These are phyloP conservation scores for Orchesellides sinensis DNA, from an alignment of 2,888 invertebrate species.

Conservation along the genomic window DNA sequence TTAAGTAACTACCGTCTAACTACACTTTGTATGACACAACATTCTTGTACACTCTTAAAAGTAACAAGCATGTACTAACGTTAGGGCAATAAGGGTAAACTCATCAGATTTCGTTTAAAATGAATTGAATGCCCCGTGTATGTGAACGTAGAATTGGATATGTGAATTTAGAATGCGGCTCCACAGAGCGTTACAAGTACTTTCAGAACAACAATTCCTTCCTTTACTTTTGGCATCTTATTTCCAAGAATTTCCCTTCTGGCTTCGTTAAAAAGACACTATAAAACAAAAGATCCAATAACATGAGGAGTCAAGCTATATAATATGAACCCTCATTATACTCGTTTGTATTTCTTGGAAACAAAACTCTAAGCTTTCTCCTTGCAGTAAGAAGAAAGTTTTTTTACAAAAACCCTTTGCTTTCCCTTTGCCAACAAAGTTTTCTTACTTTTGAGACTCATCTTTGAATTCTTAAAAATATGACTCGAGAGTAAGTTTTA, in stretches of 20 bases:
- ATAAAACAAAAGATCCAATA: neutral
- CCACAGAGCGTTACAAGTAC: no score
- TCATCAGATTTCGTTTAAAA: slow-evolving; percentile 12
- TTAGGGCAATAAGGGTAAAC: neutral
- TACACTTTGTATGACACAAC: no score
- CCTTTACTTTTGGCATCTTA: neutral
- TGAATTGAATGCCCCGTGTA: neutral
- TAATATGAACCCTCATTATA: neutral
- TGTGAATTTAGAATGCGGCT: no score
- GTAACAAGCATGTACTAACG: no score
- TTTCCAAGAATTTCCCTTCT: neutral
- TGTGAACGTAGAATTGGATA: neutral
- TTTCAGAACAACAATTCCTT: neutral
- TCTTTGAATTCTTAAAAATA: no score
- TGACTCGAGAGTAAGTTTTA: no score
- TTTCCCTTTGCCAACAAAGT: neutral
- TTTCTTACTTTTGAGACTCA: no score
- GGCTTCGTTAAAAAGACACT: neutral
- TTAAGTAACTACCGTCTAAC: no score
- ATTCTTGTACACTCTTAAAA: no score
- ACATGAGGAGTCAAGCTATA: neutral
- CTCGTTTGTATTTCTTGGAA: slow-evolving; percentile 1
- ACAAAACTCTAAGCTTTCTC: neutral
- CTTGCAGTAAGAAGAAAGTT: no score
- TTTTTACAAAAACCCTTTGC: no score